Percentiles rank a stretch among this genome's conserved stretches.
phyloP scores from a whole-genome alignment of 1,140 invertebrate species.

The Neelides sp. region DNA sequence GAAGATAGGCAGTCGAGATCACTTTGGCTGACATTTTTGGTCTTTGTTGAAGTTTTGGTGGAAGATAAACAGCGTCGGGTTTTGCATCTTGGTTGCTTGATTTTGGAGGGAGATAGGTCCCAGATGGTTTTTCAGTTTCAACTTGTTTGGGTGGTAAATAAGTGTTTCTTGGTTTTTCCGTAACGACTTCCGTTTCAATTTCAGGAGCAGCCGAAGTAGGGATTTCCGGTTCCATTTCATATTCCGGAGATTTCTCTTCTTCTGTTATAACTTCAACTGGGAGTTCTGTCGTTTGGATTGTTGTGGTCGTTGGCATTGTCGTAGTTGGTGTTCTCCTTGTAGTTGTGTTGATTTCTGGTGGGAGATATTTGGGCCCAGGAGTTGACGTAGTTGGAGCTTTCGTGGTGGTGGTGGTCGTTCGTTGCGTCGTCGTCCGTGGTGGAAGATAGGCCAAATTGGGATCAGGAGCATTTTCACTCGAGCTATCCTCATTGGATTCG shows the following conservation, averaged over 20 bases:
- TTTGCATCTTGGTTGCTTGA: not conserved
- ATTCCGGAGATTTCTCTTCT: not conserved
- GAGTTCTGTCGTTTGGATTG: not conserved
- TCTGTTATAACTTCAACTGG: not conserved
- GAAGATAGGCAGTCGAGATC: not conserved
- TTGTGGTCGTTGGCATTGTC: not conserved
- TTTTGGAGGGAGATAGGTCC: not conserved
- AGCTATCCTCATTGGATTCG: not conserved
- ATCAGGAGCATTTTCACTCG: not conserved
- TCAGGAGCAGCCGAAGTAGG: not conserved
- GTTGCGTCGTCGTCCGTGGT: constrained; percentile 1
- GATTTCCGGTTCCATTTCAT: not conserved
- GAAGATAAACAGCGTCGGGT: not conserved
- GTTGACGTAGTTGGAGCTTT: not conserved
- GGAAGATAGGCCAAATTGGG: not conserved
- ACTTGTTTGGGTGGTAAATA: constrained; percentile 14
- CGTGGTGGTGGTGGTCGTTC: too few relatives aligned
- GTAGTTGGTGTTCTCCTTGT: not conserved
- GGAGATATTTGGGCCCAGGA: constrained; percentile 4
- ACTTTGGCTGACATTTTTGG: not conserved
- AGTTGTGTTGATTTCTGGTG: constrained; percentile 1
- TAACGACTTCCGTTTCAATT: not conserved
- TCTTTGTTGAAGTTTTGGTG: not conserved
- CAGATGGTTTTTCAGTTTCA: not conserved
- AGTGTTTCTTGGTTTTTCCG: not conserved